Base-by-base conservation (phyloP, 1,140 invertebrate genomes). In the Lethrus apterus region DNA sequence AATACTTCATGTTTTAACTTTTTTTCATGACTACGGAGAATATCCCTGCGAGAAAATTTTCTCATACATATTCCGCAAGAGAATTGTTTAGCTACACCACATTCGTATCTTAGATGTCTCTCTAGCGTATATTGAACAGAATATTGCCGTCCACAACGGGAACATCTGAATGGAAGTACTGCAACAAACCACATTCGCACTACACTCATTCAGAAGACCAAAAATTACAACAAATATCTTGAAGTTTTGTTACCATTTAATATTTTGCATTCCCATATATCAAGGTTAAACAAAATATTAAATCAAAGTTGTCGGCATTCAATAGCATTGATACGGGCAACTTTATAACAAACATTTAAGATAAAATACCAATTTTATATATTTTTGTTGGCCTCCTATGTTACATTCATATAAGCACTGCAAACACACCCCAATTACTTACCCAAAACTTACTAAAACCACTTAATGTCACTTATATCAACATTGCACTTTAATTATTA, bases 101-200 rank as follows among this genome's bases (percentile, higher is more conserved):
- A 48, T 24, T 48, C 46, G 51, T 65, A 72, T 32, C 59, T 55
- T 26, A 54, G 54, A 54, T 70, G 67, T 8, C 70, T 58, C 41
- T 68, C 63, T 47, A 74, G 55, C 20, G 63, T 68, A 44, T 71
- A 67, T 31, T 57, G 56, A 36, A 70, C 63, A 32, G 59, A 60
- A 56, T 72, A 75, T 47, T 44, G 52, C 35, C 70, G 62, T 42
- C 67, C 64, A 46, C 72, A 71, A 41, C 65, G 64, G 49, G 58
- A 59, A 52, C 65, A 63, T 50, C 56, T 58, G 60, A 58, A 52
- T 13, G 55, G 63, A 55, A 50, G 35, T 44, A 52, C 58, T 59
- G 57, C 42, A 60, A 57, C 50, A 51, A 55, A 51, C 46, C 50
- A 23, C 44, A 51, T 46, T 38, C 42, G 46, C 33, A 38, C 42